Evolutionary conservation across 2,797 vertebrate genomes (phyloP).

Genomic region (Antennarius maculatus): DNA sequence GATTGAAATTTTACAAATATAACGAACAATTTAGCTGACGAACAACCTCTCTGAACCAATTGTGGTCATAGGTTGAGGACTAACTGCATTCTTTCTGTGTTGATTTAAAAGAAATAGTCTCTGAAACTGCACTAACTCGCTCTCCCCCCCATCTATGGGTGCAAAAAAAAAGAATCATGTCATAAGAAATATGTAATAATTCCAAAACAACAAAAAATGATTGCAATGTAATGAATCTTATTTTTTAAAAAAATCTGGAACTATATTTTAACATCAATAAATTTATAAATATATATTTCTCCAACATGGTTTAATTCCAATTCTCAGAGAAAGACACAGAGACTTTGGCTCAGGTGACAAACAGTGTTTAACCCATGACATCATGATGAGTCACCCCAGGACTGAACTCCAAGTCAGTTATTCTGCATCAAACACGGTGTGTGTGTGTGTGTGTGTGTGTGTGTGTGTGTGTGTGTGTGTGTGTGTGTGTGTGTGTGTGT

Average conservation of each 20-base stretch:
- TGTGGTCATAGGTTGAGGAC: too few relatives aligned
- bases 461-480: conserved; percentile 32
- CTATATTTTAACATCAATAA: neutral
- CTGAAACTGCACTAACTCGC: too few relatives aligned
- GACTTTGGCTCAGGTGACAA: conserved; percentile 23
- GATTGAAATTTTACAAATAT: too few relatives aligned
- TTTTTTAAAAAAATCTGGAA: too few relatives aligned
- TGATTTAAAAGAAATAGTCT: too few relatives aligned
- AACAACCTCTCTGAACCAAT: too few relatives aligned
- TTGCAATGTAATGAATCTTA: too few relatives aligned
- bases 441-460: conserved; percentile 25
- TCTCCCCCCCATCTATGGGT: too few relatives aligned
- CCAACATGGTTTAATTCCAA: neutral
- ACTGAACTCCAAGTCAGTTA: conserved; percentile 27
- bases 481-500: conserved; percentile 4
- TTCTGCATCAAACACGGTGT: conserved; percentile 49
- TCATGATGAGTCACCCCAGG: conserved; percentile 39
- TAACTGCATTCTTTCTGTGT: too few relatives aligned
- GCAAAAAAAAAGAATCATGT: neutral
- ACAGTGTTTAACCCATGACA: conserved; percentile 41
- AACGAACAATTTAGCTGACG: too few relatives aligned
- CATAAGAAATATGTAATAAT: too few relatives aligned
- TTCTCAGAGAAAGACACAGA: neutral
- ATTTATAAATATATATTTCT: neutral
- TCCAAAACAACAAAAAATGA: too few relatives aligned